Evolutionary conservation across 1,140 invertebrate genomes (phyloP), one percentile per base, ranked within the genome.

Genomic region (Frieseomelitta varia): DNA sequence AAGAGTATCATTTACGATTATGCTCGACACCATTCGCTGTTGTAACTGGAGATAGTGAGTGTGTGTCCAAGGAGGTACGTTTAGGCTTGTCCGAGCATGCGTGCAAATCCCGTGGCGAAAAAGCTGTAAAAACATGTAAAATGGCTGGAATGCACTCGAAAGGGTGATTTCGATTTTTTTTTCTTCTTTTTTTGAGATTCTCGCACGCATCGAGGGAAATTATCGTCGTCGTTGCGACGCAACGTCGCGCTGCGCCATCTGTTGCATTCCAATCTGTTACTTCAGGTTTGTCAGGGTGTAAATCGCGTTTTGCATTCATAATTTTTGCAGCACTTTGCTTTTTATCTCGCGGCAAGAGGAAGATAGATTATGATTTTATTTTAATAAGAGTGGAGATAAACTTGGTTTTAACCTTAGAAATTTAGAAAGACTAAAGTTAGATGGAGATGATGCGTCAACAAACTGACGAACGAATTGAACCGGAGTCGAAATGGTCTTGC

Each of bases 1-100:
- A 51, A 80, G 21, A n/a, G 14, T n/a, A 73, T 61, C 69, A 34
- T 81, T 81, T 81, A 75, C 58, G 71, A 75, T 81, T 81, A 55
- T 19, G 47, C 58, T 81, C 21, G 71, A 81, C 58, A 75, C 72
- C 30, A 67, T 27, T 67, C 51, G 21, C 11, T 4, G 47, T 81
- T 76, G 61, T 81, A 76, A 55, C 58, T 19, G n/a, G 61, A 55
- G 51, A 81, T 34, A 39, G 47, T 19, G 47, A 51, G 19, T 39
- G 39, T 39, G 39, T 39, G 39, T 39, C n/a, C 19, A 15, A 19
- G 68, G 11, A 30, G 17, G 1, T 1, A 27, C 34, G 55, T 53
- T 63, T 63, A 55, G 56, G 56, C 67, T 65, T 53, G 27, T 27
- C n/a, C 2, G 24, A 65, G 27, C 34, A 58, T 19, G 58, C 30